Evolutionary conservation across 2,888 invertebrate genomes (phyloP).

Genomic region (Meganola albula): DNA sequence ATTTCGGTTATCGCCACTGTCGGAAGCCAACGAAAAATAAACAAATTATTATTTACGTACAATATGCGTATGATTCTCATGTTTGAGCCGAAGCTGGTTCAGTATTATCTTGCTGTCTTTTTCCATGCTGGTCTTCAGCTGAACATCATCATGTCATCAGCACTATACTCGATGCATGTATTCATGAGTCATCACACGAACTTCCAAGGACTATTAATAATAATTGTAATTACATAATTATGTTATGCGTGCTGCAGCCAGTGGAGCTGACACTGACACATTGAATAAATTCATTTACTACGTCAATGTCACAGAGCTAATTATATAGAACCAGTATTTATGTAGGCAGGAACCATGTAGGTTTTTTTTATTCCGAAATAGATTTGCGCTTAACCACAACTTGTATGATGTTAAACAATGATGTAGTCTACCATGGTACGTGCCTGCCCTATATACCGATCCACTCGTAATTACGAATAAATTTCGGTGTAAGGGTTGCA

Average conservation of each 20-base stretch:
- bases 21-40: too few relatives aligned
- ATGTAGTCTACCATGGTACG: too few relatives aligned
- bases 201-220: slow-evolving; percentile 16
- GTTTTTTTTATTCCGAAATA: too few relatives aligned
- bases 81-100: slow-evolving; percentile 46
- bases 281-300: slow-evolving; percentile 2
- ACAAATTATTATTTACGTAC: slow-evolving; percentile 38
- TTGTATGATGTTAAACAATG: too few relatives aligned
- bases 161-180: too few relatives aligned
- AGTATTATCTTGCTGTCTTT: slow-evolving; percentile 47
- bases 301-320: slow-evolving; percentile 11
- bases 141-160: slow-evolving; percentile 20
- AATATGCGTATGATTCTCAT: slow-evolving; percentile 41
- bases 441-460: too few relatives aligned
- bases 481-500: too few relatives aligned
- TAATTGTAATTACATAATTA: slow-evolving; percentile 24
- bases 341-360: too few relatives aligned
- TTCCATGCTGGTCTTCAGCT: slow-evolving; percentile 42
- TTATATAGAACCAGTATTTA: slow-evolving; percentile 6
- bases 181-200: slow-evolving; percentile 32
- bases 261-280: slow-evolving; percentile 2
- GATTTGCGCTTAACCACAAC: too few relatives aligned
- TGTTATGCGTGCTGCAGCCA: slow-evolving; percentile 14
- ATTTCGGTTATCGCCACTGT: too few relatives aligned
- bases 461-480: too few relatives aligned